Base-by-base conservation (phyloP, 1,140 invertebrate species). In the Helicorthomorpha holstii region DNA sequence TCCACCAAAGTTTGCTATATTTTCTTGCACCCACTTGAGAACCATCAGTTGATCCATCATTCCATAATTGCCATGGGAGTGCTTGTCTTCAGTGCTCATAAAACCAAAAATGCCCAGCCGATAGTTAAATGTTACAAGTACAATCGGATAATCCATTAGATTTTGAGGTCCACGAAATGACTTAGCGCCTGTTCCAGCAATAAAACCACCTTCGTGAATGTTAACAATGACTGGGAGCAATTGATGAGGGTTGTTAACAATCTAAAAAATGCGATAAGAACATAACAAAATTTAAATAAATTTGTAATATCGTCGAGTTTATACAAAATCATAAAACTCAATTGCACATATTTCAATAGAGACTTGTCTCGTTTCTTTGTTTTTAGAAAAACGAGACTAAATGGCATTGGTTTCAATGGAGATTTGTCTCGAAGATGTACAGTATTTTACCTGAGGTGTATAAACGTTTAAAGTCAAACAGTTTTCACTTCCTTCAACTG, bases 381-480 rank as follows among this genome's bases (percentile, higher is more conserved):
- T n/a, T n/a, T n/a, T n/a, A n/a, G n/a, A n/a, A n/a, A n/a, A n/a
- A n/a, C n/a, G n/a, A n/a, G n/a, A 41, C 19, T 41, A 12, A 12
- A 46, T 46, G 12, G n/a, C 45, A 22, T 46, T 46, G 19, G 10
- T 46, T 10, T 46, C 45, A 46, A 7, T 46, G 12, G 12, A 24
- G 7, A 10, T 10, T 21, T 12, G 12, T 10, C 12, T 46, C 10
- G 4, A 10, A 7, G 19, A 46, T 7, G 21, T 26, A 27, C 4
- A 23, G 12, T 49, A 26, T 10, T 21, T 38, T 44, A 63, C 55
- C 34, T 67, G 56, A 1, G 80, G 79, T 2, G 72, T 73, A 58
- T 80, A 82, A 12, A 85, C 73, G 50, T 82, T 82, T 0, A 85
- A 60, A 52, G 77, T 75, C 0, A 85, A 66, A 59, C 81, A 83